A percentile compares a stretch with the other conserved stretches of the same genome.
Conservation (phyloP, 2,888 invertebrate species). For the Ochropleura plecta region DNA sequence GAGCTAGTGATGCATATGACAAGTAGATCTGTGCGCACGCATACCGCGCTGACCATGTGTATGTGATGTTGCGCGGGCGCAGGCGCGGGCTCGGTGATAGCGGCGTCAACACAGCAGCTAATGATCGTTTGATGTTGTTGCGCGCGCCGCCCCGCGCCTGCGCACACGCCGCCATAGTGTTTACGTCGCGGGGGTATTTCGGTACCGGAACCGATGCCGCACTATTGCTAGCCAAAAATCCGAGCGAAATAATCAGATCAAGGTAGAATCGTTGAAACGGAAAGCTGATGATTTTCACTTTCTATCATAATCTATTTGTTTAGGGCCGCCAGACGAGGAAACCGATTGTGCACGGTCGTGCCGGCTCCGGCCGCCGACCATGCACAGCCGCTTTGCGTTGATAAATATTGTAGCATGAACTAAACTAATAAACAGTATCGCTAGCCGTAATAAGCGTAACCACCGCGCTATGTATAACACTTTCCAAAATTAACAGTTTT, state of each 20-base stretch:
- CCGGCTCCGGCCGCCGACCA: neutral
- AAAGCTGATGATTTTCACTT: constrained; percentile 66
- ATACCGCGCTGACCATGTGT: constrained; percentile 27
- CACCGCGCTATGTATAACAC: constrained; percentile 12
- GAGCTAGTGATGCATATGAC: constrained; percentile 40
- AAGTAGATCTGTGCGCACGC: constrained; percentile 46
- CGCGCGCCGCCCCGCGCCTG: constrained; percentile 60
- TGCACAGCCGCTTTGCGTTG: neutral
- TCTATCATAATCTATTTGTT: constrained; percentile 60
- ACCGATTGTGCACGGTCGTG: constrained; percentile 42
- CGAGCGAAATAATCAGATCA: constrained; percentile 84
- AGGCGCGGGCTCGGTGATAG: constrained; percentile 31
- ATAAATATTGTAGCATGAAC: constrained; percentile 10
- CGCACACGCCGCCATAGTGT: constrained; percentile 71
- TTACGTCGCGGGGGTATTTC: constrained; percentile 86
- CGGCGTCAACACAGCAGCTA: constrained; percentile 52
- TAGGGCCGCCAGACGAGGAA: constrained; percentile 47
- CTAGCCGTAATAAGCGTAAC: constrained; percentile 1
- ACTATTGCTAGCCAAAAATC: constrained; percentile 84
- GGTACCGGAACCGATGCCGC: constrained; percentile 85
- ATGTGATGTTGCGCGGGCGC: constrained; percentile 37
- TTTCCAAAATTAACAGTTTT: constrained; percentile 43
- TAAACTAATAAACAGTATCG: constrained; percentile 30
- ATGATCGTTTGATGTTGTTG: constrained; percentile 59
- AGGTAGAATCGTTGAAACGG: constrained; percentile 77